Base-by-base conservation (phyloP, 2,797 vertebrate genomes). In the Hypotaenidia okinawae region DNA sequence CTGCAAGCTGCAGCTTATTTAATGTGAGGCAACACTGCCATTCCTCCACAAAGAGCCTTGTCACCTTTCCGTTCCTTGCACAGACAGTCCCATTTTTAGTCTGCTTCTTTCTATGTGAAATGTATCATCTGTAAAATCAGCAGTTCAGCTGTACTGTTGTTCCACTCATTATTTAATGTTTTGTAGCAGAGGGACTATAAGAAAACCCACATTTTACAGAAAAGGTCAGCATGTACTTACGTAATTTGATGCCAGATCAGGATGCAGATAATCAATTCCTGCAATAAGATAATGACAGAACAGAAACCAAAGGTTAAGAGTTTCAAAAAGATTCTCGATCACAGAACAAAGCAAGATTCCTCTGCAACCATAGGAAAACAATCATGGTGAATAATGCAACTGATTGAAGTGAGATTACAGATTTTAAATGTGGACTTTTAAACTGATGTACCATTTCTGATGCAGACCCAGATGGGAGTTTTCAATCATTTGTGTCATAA, bases 211-310 rank as follows among this genome's bases (percentile, higher is more conserved):
- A 54, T 86, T 64, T 95, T 58, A 77, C 63, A 90, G 78, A 58
- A 84, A 91, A 96, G 58, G 74, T 84, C 86, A 76, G 28, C 67
- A 54, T 89, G 75, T 98, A 99, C 99, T 99, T 98, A 99, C 99
- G 7, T 99, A 99, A 98, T 99, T 99, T 55, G 98, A 98, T 94
- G 99, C 99, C 88, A 99, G 98, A 97, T 99, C 99, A 69, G 99
- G 99, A 96, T 99, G 99, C 47, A 99, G 98, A 97, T 99, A 99
- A 97, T 99, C 99, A 75, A 99, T 99, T 79, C 99, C 99, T 99
- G 98, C 89, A 98, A 98, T 89, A 92, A 98, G 84, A 97, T n/a
- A 96, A 96, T 19, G 63, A 94, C 51, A 97, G 78, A 92, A 94
- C 13, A 96, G 67, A 94, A 97, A 87, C 3, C 33, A 82, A 92